Evolutionary conservation across 2,888 invertebrate species (phyloP), one percentile per base, ranked within the genome.

Genomic region (Cerceris rybyensis): DNA sequence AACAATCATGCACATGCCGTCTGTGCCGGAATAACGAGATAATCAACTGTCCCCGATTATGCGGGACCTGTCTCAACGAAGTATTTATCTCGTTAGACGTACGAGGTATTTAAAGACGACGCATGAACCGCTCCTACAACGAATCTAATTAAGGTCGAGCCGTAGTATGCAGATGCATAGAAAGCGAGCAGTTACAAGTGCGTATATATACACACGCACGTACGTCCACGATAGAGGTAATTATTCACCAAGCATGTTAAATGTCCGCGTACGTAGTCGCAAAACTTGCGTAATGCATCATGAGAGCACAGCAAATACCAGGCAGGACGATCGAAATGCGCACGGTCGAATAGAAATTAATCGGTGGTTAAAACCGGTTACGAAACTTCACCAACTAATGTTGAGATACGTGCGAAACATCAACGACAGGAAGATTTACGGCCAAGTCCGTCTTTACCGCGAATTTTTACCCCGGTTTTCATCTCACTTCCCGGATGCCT

Each of bases 281-380:
- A 80, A 86, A 84, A 86, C 68, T 84, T 86, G 84, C 84, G 82
- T 82, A 86, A 86, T 78, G 86, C 78, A 84, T 85, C 86, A 79
- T 78, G 84, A 79, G 82, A 82, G 84, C 74, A 78, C 60, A 60
- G 84, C 76, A 82, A 82, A 86, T 86, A 86, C 80, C 77, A 71
- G 70, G 63, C 54, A 39, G 69, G 68, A 59, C 64, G 58, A 78
- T 82, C 82, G 82, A 84, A 59, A 55, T 66, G 70, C 77, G 75
- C 59, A 71, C 71, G 86, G 82, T 85, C 85, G 86, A 84, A 84
- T 76, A 80, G 78, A 84, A 86, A 84, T 86, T 86, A 86, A 86
- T 86, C 84, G 84, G 71, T 73, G 68, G 71, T 64, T 72, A 68
- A 74, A 76, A 80, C 86, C 80, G 70, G 82, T 84, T 86, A 72